Evolutionary conservation across 2,888 invertebrate species (phyloP), one percentile per base, ranked within the genome.

Genomic region (Bhutanitis thaidina): DNA sequence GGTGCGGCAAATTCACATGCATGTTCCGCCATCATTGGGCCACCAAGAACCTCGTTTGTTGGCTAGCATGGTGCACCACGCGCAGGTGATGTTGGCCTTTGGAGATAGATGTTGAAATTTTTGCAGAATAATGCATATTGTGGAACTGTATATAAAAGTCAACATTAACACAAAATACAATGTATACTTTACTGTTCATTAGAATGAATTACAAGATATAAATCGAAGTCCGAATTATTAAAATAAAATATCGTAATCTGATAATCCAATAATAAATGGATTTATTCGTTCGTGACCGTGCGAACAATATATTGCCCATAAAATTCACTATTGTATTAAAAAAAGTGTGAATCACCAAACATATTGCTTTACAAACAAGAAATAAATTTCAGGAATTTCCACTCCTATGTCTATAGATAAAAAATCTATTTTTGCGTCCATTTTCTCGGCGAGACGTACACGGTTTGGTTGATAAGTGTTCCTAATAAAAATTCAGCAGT

Each of bases 401-500:
- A 32, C 37, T 15, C 25, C 43, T 52, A 52, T 46, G 15, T 8
- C 15, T 7, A 37, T 2, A 27, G 12, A 0, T 12, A 37, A n/a
- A 47, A 52, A 43, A 43, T 25, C 16, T 27, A 52, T 34, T 47
- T 52, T 38, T 1, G 25, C 43, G 5, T 47, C 25, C 7, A 0
- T 3, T 1, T 7, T 10, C 8, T 20, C 12, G 13, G 16, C 10
- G 30, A 15, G 16, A 30, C 15, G 37, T 15, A 43, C 12, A 43
- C 25, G 0, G 25, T 38, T 37, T 25, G 1, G 46, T 41, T 14
- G 34, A 52, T 37, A 32, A 15, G 41, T 54, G 55, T 53, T 53
- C 46, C n/a, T 43, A 52, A 56, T 59, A 56, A 55, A 50, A 52
- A 29, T 30, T 41, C 45, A 47, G 52, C 52, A 51, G 50, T 58